Evolutionary conservation across 2,888 invertebrate species (phyloP), one percentile per base, ranked within the genome.

Genomic region (Trachelus tabidus): DNA sequence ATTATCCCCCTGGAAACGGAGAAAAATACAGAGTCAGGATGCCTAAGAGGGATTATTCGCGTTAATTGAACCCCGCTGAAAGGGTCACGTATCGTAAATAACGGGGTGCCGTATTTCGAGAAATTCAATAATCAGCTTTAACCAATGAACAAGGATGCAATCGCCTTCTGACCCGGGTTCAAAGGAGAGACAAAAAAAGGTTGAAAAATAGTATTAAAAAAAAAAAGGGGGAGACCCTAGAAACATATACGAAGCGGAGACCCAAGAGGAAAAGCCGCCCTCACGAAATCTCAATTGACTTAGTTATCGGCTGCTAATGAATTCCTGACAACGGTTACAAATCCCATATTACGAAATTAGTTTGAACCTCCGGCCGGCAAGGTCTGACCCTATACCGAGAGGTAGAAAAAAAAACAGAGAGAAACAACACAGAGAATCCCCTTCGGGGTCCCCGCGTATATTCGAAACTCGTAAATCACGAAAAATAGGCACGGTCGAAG

Each of bases 311-410:
- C 81, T 82, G 84, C 85, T 90, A 89, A 90, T 89, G 88, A 89
- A 89, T 87, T 89, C 86, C 83, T 83, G 81, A 82, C 82, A 82
- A 84, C 82, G 85, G 81, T 83, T 83, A 83, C 84, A 81, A 81
- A 83, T 84, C 83, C 80, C 81, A 84, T 85, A 85, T 89, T 87
- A 89, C 86, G 86, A 89, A 90, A 90, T 88, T 87, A 86, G 87
- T 85, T 84, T 83, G 85, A 84, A 84, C 85, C 85, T 83, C 77
- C 79, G 81, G 69, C 79, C 80, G 81, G 79, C 75, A 78, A 74
- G 80, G 78, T 75, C 82, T 82, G 84, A 81, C 83, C 82, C 82
- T 79, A 80, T 80, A 56, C 9, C 56, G 56, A 23, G 56, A 56
- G 56, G 56, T 56, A 56, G 35, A 80, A 84, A 81, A 83, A 84